Conservation (phyloP, 1,140 invertebrate genomes). For the Triops cancriformis region DNA sequence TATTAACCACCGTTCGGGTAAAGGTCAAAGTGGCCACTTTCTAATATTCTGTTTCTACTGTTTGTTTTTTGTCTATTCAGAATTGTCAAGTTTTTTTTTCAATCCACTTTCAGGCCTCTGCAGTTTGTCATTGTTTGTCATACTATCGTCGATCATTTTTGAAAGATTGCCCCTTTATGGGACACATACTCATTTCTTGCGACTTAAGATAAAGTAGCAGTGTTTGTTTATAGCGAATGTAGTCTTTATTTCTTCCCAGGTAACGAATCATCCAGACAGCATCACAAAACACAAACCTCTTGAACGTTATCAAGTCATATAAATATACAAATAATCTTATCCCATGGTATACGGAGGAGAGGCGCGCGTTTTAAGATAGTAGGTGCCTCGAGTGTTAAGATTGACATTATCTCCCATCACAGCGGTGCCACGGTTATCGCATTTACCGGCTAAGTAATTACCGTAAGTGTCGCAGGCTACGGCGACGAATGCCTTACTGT, state of each 20-base stretch:
- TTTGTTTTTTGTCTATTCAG: too few species aligned
- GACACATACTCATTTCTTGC: too few species aligned
- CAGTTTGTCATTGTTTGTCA: too few species aligned
- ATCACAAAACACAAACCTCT: neutral
- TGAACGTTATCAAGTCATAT: neutral
- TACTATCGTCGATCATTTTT: too few species aligned
- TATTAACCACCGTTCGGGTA: too few species aligned
- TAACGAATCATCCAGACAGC: neutral
- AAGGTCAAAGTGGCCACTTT: too few species aligned
- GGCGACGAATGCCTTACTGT: slow-evolving; percentile 32
- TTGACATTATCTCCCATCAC: slow-evolving; percentile 22
- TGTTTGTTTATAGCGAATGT: too few species aligned
- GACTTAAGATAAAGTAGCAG: too few species aligned
- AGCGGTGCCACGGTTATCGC: slow-evolving; percentile 11
- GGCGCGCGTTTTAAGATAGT: slow-evolving; percentile 24
- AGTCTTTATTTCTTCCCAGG: neutral
- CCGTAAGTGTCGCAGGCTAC: slow-evolving; percentile 27
- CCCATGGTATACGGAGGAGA: slow-evolving; percentile 15
- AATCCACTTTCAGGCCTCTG: too few species aligned
- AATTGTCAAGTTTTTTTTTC: too few species aligned
- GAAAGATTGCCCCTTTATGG: too few species aligned
- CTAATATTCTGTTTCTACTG: too few species aligned
- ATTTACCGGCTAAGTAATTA: slow-evolving; percentile 26
- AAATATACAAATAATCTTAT: neutral
- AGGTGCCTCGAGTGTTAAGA: slow-evolving; percentile 18